phyloP scores from a whole-genome alignment of 2,797 vertebrate genomes.

The Eulemur mongoz region DNA sequence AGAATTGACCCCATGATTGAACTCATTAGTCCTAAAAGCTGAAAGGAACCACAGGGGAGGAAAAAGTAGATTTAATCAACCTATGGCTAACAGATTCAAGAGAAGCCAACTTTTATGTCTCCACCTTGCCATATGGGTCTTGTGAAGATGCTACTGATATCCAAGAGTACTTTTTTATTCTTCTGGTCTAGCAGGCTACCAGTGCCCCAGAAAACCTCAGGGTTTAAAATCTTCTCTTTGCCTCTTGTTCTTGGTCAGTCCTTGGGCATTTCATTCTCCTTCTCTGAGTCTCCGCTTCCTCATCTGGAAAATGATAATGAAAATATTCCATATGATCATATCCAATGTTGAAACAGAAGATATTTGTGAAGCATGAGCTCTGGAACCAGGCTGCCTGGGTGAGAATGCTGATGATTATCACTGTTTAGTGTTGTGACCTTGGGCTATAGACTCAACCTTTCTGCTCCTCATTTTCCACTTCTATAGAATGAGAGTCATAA shows the following conservation, averaged over 20 bases:
- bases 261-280: background rate
- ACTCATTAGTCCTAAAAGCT: background rate
- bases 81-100: background rate
- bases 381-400: background rate
- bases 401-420: background rate
- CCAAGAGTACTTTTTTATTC: background rate
- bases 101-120: background rate
- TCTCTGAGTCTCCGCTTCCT: background rate
- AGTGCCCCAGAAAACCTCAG: background rate
- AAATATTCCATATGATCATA: background rate
- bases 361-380: background rate
- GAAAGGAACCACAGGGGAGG: background rate
- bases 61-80: background rate
- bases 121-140: background rate
- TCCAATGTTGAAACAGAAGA: background rate
- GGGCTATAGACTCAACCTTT: background rate
- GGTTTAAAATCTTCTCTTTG: background rate
- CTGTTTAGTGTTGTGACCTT: background rate
- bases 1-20: background rate
- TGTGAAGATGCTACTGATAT: background rate
- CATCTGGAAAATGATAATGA: background rate
- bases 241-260: background rate
- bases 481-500: background rate
- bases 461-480: background rate
- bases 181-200: background rate